These are phyloP conservation scores for Drosophila auraria DNA, from an alignment of 1,140 invertebrate genomes.

Conservation along the genomic window DNA sequence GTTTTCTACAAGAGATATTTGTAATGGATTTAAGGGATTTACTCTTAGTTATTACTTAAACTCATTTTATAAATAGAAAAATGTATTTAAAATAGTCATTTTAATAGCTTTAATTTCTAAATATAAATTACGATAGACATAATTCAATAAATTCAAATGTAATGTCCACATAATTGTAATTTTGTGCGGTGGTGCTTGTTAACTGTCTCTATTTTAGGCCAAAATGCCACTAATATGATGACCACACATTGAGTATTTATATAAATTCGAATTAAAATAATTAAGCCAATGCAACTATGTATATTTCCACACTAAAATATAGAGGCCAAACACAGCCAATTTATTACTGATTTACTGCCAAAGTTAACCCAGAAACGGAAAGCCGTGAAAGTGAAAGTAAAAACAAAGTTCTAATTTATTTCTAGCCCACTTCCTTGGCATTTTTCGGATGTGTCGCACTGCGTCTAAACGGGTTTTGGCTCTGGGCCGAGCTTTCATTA, in stretches of 20 bases:
- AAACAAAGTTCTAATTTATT: constrained; percentile 32
- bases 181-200: neutral
- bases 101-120: too few species aligned
- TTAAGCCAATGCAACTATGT: neutral
- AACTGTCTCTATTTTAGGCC: too few species aligned
- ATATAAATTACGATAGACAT: too few species aligned
- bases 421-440: neutral
- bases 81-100: too few species aligned
- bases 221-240: neutral
- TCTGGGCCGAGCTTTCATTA: constrained; percentile 64
- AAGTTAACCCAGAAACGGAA: constrained; percentile 8
- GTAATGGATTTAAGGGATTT: too few species aligned
- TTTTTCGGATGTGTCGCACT: constrained; percentile 57
- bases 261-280: neutral
- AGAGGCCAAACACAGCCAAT: neutral
- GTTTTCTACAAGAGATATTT: too few species aligned
- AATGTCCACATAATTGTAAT: too few species aligned
- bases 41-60: too few species aligned
- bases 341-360: neutral
- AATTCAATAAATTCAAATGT: too few species aligned
- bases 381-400: constrained; percentile 15
- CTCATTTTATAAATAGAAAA: too few species aligned
- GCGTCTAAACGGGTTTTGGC: constrained; percentile 69
- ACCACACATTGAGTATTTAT: neutral
- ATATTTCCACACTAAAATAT: too few species aligned